These are phyloP conservation scores for Argyrosomus japonicus DNA, from an alignment of 2,113 vertebrate genomes.

Conservation along the genomic window DNA sequence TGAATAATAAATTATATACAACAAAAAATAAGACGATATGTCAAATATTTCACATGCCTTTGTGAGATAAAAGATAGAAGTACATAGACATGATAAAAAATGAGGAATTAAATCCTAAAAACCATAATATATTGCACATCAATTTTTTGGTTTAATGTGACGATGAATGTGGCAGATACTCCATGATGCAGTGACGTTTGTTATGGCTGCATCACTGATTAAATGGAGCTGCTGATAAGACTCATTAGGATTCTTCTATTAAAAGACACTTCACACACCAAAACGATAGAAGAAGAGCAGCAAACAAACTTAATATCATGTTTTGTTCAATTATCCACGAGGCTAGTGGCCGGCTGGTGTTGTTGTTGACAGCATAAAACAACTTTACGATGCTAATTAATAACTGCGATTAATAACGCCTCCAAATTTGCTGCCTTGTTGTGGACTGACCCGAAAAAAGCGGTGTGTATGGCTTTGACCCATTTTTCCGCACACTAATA, in stretches of 20 bases:
- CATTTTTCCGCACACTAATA: neutral
- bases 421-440: slow-evolving; percentile 4
- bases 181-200: no score
- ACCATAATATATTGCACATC: no score
- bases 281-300: neutral
- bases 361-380: neutral
- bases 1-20: no score
- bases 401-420: slow-evolving; percentile 8
- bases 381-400: neutral
- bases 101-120: no score
- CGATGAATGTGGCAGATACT: no score
- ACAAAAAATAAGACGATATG: no score
- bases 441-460: neutral
- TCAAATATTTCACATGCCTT: no score
- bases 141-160: no score
- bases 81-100: no score
- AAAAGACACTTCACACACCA: neutral
- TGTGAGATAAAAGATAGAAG: no score
- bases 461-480: neutral
- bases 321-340: neutral
- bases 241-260: neutral
- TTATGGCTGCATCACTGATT: neutral
- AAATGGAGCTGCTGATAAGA: neutral
- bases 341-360: neutral
- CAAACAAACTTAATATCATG: neutral